A percentile compares a stretch with the other conserved stretches of the same genome.
phyloP scores from a whole-genome alignment of 2,113 vertebrate species.

The Zosterops pallidus region DNA sequence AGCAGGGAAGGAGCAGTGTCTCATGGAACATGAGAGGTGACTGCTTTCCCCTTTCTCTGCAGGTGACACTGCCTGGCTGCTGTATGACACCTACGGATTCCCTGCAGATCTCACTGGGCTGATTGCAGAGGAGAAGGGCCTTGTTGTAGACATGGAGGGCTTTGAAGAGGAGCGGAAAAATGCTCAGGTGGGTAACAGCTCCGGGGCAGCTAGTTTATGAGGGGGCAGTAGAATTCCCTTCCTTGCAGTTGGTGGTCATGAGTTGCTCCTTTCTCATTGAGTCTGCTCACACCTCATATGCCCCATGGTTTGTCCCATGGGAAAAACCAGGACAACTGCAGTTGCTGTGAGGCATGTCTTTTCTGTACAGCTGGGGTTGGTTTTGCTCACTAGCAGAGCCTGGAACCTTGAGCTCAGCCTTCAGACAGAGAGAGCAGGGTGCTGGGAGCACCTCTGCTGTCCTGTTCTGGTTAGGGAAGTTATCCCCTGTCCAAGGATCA shows the following conservation, averaged over 20 bases:
- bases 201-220: background rate
- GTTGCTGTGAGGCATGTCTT: background rate
- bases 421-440: background rate
- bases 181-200: constrained; percentile 82
- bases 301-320: background rate
- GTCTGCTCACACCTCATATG: accelerated
- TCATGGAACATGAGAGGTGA: background rate
- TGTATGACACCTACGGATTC: constrained; percentile 96
- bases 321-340: background rate
- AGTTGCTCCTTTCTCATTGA: background rate
- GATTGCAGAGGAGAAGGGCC: constrained; percentile 95
- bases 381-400: background rate
- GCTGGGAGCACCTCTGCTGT: background rate
- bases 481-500: background rate
- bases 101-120: constrained; percentile 93
- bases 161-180: constrained; percentile 95
- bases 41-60: background rate
- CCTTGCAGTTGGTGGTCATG: background rate
- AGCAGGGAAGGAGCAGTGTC: background rate
- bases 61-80: constrained; percentile 96
- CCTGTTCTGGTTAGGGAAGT: background rate
- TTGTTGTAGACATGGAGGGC: constrained; percentile 84
- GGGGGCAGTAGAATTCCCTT: background rate
- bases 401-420: background rate
- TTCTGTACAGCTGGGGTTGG: background rate